phyloP scores from a whole-genome alignment of 2,888 invertebrate genomes.

The Limnephilus lunatus region DNA sequence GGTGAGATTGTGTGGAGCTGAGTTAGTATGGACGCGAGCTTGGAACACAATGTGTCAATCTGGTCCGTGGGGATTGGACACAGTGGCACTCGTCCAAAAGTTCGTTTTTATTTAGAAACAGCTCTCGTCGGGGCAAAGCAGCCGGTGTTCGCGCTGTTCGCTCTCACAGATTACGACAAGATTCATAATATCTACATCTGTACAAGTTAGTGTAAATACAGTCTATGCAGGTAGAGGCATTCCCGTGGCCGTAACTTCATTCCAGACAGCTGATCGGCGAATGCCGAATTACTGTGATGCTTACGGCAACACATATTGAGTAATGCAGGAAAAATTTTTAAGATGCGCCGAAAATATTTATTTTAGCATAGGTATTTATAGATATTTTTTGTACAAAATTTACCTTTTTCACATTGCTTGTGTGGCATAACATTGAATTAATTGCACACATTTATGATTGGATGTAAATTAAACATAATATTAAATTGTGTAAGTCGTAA shows the following conservation, averaged over 20 bases:
- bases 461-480: background rate
- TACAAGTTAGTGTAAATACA: background rate
- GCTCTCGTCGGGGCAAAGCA: conserved; percentile 54
- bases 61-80: conserved; percentile 58
- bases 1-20: conserved; percentile 9
- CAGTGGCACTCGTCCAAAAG: conserved; percentile 64
- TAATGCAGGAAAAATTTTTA: too few relatives aligned
- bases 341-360: background rate
- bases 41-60: conserved; percentile 63
- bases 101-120: conserved; percentile 66
- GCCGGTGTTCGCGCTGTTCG: conserved; percentile 31
- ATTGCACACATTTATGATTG: background rate
- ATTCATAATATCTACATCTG: background rate
- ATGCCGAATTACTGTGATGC: background rate
- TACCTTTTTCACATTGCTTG: too few relatives aligned
- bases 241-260: background rate
- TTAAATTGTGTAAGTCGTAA: background rate
- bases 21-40: conserved; percentile 26
- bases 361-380: background rate
- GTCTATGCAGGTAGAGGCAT: background rate
- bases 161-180: background rate
- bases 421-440: background rate
- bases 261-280: conserved; percentile 29
- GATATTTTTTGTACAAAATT: too few relatives aligned
- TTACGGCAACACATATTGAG: too few relatives aligned